Evolutionary conservation across 2,888 invertebrate species (phyloP).

Genomic region (Andrena fulva): DNA sequence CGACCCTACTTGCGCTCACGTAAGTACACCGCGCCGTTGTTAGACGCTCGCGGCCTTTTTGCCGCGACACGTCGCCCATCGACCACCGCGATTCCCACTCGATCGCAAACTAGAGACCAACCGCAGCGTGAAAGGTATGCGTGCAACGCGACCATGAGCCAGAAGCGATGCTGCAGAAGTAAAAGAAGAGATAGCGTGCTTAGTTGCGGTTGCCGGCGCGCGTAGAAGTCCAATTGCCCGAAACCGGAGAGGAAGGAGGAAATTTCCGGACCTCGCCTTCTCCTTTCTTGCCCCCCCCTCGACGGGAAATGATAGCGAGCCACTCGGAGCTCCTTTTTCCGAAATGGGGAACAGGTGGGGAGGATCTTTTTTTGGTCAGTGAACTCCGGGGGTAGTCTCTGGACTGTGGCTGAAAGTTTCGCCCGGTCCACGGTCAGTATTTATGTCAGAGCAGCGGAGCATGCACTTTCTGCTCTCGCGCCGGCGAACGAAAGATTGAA

Average conservation of each 20-base stretch:
- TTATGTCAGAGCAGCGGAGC: conserved; percentile 54
- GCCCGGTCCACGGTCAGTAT: conserved; percentile 46
- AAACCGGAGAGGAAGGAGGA: conserved; percentile 50
- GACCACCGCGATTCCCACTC: not conserved
- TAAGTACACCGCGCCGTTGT: not conserved
- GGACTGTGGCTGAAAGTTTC: conserved; percentile 49
- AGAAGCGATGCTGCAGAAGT: conserved; percentile 4
- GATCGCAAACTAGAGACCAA: not conserved
- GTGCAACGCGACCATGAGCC: conserved; percentile 17
- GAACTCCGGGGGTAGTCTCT: conserved; percentile 37
- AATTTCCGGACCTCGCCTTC: conserved; percentile 52
- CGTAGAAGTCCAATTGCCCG: conserved; percentile 57
- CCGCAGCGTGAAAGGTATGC: conserved; percentile 9
- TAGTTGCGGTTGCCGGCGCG: conserved; percentile 38
- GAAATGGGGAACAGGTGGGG: conserved; percentile 33
- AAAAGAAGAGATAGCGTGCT: conserved; percentile 53
- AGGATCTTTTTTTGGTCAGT: conserved; percentile 44
- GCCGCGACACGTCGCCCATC: not conserved
- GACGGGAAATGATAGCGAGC: conserved; percentile 52
- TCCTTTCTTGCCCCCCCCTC: conserved; percentile 41
- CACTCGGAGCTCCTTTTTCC: conserved; percentile 51
- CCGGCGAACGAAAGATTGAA: conserved; percentile 53
- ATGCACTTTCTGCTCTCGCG: conserved; percentile 47
- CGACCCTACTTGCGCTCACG: too few relatives aligned
- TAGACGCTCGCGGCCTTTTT: not conserved